A percentile compares a stretch with the other conserved stretches of the same genome.
Conservation (phyloP, 2,888 invertebrate species). For the Nomada goodeniana region DNA sequence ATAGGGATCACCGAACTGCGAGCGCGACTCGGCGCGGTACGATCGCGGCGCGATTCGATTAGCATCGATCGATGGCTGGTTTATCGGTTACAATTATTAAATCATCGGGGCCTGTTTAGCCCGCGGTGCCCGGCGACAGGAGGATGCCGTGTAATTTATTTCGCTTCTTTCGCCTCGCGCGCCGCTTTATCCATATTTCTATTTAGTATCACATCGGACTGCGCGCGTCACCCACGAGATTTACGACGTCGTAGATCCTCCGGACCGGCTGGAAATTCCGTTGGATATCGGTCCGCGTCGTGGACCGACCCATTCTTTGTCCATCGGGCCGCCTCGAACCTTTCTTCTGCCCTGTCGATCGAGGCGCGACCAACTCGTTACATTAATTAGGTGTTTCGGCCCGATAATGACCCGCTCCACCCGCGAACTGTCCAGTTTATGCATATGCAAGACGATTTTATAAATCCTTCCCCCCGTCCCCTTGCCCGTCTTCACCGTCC, state of each 20-base stretch:
- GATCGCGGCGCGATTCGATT: constrained; percentile 46
- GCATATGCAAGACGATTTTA: constrained; percentile 55
- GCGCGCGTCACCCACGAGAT: constrained; percentile 62
- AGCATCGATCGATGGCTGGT: constrained; percentile 40
- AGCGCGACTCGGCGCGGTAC: background rate
- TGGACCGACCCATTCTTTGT: constrained; percentile 8
- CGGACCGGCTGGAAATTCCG: constrained; percentile 64
- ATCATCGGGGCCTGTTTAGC: constrained; percentile 51
- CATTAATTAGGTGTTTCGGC: constrained; percentile 63
- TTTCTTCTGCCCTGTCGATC: background rate
- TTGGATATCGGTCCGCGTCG: constrained; percentile 43
- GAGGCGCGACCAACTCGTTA: constrained; percentile 43
- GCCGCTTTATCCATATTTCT: constrained; percentile 60
- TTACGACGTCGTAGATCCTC: constrained; percentile 76
- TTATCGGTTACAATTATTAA: constrained; percentile 59
- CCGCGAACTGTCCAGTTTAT: constrained; percentile 38
- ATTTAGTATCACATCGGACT: constrained; percentile 58
- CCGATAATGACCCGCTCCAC: constrained; percentile 62
- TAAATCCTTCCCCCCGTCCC: constrained; percentile 20
- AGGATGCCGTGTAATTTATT: constrained; percentile 51
- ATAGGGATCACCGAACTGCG: too few relatives aligned
- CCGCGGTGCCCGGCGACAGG: constrained; percentile 27
- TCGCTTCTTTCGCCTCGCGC: constrained; percentile 53
- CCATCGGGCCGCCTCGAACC: background rate
- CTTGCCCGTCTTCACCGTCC: background rate